A percentile compares a stretch with the other conserved stretches of the same genome.
phyloP scores from a whole-genome alignment of 1,140 invertebrate species.

The Diorhabda sublineata region DNA sequence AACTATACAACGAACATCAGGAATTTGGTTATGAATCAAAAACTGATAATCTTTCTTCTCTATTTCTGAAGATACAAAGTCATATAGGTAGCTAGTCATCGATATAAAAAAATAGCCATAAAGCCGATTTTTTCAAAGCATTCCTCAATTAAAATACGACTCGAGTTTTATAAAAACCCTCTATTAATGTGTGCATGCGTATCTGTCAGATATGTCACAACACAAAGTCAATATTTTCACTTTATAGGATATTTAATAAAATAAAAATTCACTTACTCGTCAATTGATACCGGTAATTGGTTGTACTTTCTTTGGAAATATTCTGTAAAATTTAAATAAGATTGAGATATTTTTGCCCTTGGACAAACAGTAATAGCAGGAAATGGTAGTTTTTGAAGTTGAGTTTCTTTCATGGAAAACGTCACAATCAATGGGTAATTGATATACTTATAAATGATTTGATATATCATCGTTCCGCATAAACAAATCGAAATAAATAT shows the following conservation, averaged over 20 bases:
- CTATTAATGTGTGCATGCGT: no score
- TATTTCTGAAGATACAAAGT: no score
- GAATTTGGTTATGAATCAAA: no score
- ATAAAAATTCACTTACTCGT: constrained; percentile 48
- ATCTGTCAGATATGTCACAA: no score
- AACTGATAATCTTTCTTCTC: no score
- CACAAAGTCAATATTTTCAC: no score
- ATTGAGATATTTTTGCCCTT: constrained; percentile 43
- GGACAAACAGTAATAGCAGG: constrained; percentile 55
- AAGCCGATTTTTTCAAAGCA: no score
- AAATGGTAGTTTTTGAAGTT: constrained; percentile 54
- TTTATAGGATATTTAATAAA: constrained; percentile 48
- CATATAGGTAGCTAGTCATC: no score
- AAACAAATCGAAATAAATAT: constrained; percentile 4
- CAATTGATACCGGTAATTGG: not conserved
- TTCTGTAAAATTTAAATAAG: constrained; percentile 34
- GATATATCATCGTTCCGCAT: constrained; percentile 28
- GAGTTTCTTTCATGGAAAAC: constrained; percentile 50
- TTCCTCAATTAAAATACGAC: no score
- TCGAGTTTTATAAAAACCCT: no score
- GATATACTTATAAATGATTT: constrained; percentile 52
- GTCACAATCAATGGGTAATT: constrained; percentile 55
- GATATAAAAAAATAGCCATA: no score
- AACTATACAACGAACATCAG: no score
- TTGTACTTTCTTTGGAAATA: constrained; percentile 50